Percentiles rank a stretch among this genome's conserved stretches.
phyloP scores from a whole-genome alignment of 2,888 invertebrate species.

The Noctua comes region DNA sequence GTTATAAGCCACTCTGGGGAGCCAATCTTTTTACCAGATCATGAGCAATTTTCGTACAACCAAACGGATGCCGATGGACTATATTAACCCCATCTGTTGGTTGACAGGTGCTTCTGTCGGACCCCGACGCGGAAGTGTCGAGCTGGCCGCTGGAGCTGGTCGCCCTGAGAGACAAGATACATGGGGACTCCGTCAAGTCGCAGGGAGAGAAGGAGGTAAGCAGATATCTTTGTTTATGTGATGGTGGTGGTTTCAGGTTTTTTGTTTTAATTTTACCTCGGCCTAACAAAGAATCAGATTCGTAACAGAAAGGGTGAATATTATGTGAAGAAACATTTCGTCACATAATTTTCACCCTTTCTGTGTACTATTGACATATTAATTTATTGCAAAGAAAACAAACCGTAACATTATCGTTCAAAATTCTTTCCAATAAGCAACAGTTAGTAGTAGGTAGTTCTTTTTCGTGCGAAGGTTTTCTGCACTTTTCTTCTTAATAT shows the following conservation, averaged over 20 bases:
- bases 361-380: too few relatives aligned
- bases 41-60: too few relatives aligned
- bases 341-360: too few relatives aligned
- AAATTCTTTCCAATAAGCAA: background rate
- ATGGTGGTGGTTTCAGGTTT: background rate
- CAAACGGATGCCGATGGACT: background rate
- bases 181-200: constrained; percentile 88
- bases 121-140: constrained; percentile 92
- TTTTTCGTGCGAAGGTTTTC: background rate
- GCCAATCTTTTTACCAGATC: too few relatives aligned
- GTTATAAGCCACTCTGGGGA: background rate
- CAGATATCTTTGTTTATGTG: background rate
- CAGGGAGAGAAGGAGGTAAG: constrained; percentile 91
- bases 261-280: background rate
- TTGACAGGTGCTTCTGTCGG: constrained; percentile 92
- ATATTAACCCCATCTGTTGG: background rate
- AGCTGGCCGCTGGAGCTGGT: constrained; percentile 94
- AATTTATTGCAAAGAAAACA: background rate
- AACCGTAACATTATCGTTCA: background rate
- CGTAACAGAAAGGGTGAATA: background rate
- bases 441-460: background rate
- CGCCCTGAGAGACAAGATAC: constrained; percentile 93
- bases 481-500: background rate
- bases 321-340: background rate
- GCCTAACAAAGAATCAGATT: background rate